These are phyloP conservation scores for Leptobrachium leishanense DNA, from an alignment of 2,113 vertebrate species.

Conservation along the genomic window DNA sequence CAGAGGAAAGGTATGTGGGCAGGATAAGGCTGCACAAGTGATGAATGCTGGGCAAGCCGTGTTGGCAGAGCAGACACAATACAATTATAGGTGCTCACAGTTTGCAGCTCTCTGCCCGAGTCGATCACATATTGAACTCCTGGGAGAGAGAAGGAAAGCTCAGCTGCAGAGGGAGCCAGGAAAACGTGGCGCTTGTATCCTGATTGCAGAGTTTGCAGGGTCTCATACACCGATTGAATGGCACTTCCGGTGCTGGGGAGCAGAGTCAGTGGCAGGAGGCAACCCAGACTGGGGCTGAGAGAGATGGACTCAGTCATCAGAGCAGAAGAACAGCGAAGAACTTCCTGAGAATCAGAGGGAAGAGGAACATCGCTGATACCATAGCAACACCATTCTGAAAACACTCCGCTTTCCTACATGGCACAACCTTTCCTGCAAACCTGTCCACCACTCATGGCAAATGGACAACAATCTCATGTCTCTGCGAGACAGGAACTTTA, in stretches of 20 bases:
- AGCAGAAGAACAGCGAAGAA: constrained; percentile 47
- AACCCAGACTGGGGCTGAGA: constrained; percentile 69
- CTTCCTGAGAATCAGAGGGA: constrained; percentile 6
- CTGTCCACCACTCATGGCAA: too few species aligned
- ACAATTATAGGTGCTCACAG: constrained; percentile 66
- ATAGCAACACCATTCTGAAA: not conserved
- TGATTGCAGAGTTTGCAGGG: not conserved
- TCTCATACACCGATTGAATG: constrained; percentile 74
- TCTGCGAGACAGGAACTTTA: too few species aligned
- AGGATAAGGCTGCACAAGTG: too few species aligned
- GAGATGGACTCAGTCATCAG: constrained; percentile 71
- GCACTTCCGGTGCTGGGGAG: constrained; percentile 65
- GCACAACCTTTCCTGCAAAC: too few species aligned
- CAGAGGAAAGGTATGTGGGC: too few species aligned
- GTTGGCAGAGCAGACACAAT: too few species aligned
- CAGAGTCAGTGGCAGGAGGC: constrained; percentile 72
- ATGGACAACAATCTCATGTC: too few species aligned
- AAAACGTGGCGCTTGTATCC: constrained; percentile 66
- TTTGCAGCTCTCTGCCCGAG: constrained; percentile 83
- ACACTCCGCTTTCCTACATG: too few species aligned
- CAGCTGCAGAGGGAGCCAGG: constrained; percentile 77
- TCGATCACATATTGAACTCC: constrained; percentile 81
- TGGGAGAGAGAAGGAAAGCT: constrained; percentile 84
- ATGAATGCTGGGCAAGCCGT: too few species aligned
- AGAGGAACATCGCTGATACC: not conserved